Evolutionary conservation across 2,888 invertebrate species (phyloP).

Genomic region (Macaria notata): DNA sequence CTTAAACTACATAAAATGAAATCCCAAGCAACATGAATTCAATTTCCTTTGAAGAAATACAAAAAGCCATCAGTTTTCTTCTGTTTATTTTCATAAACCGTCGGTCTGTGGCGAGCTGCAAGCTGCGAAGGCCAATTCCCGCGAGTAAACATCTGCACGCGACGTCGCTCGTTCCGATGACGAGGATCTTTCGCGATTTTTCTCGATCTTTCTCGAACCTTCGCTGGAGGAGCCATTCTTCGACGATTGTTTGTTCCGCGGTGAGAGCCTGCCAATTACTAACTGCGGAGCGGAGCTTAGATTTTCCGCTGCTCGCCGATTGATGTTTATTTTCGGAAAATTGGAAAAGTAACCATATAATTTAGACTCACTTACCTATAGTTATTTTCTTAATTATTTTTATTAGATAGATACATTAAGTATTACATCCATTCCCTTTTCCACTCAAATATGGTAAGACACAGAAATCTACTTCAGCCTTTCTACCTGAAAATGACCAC

Average conservation of each 20-base stretch:
- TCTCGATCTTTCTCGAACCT: conserved; percentile 1
- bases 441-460: too few species aligned
- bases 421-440: too few species aligned
- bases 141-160: conserved; percentile 51
- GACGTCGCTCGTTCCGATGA: conserved; percentile 40
- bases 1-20: too few species aligned
- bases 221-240: conserved; percentile 28
- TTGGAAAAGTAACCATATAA: too few species aligned
- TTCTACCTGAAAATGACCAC: too few species aligned
- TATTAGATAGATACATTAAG: too few species aligned
- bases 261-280: conserved; percentile 34
- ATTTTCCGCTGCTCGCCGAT: conserved; percentile 4
- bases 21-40: neutral
- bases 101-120: conserved; percentile 1
- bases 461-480: too few species aligned
- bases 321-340: too few species aligned
- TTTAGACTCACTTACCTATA: too few species aligned
- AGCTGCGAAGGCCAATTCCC: conserved; percentile 17
- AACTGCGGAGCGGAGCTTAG: conserved; percentile 18
- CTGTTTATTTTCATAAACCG: conserved; percentile 7
- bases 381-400: too few species aligned
- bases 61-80: conserved; percentile 1
- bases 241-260: conserved; percentile 35
- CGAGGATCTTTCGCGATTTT: conserved; percentile 29
- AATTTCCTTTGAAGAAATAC: conserved; percentile 2